Percentiles rank a stretch among this genome's conserved stretches.
Evolutionary conservation across 2,797 vertebrate species (phyloP).

Genomic region (Melopsittacus undulatus): DNA sequence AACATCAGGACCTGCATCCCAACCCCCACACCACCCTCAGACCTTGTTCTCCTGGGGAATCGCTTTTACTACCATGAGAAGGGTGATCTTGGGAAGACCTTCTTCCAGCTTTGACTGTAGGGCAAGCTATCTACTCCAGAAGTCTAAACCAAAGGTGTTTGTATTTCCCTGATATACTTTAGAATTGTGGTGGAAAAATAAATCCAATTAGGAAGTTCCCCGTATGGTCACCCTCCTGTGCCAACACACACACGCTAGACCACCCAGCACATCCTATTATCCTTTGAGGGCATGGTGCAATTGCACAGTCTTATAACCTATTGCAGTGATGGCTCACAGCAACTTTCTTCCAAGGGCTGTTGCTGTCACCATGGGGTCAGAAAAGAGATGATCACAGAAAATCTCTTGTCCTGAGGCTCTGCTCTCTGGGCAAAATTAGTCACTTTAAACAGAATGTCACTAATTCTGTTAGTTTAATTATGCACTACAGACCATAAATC

Average conservation of each 20-base stretch:
- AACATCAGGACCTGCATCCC: not conserved
- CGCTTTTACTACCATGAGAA: not conserved
- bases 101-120: not conserved
- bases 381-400: not conserved
- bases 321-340: not conserved
- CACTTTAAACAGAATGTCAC: not conserved
- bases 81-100: not conserved
- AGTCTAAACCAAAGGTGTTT: not conserved
- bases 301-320: not conserved
- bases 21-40: fast-evolving
- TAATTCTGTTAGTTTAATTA: not conserved
- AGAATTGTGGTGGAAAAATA: not conserved
- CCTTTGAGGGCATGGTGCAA: not conserved
- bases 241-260: not conserved
- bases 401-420: not conserved
- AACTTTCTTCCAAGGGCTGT: not conserved
- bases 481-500: not conserved
- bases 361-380: not conserved
- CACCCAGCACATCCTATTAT: not conserved
- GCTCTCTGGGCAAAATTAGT: not conserved
- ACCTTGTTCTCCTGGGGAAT: not conserved
- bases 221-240: not conserved
- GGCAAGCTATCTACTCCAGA: not conserved
- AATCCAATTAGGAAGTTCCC: not conserved
- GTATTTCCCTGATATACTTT: not conserved